Conservation (phyloP, 2,797 vertebrate genomes). For the Odontamblyopus rebecca region DNA sequence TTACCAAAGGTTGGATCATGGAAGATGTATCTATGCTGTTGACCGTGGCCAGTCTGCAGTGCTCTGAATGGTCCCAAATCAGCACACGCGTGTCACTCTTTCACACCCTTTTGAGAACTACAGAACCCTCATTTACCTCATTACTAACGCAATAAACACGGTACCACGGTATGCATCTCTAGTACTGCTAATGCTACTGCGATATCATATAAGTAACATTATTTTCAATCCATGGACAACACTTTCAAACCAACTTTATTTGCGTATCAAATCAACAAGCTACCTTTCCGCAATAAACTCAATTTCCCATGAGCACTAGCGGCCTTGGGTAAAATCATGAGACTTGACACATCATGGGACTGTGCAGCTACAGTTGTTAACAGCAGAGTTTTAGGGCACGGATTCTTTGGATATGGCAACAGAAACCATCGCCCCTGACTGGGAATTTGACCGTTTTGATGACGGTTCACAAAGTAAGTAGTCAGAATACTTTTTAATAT, state of each 20-base stretch:
- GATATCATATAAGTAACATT: neutral
- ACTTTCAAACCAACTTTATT: neutral
- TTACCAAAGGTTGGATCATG: slow-evolving; percentile 44
- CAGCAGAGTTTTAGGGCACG: slow-evolving; percentile 18
- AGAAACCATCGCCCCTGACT: slow-evolving; percentile 89
- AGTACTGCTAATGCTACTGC: neutral
- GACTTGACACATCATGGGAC: slow-evolving; percentile 73
- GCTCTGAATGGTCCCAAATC: slow-evolving; percentile 34
- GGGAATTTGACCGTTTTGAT: slow-evolving; percentile 97
- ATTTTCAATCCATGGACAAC: neutral
- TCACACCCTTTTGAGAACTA: slow-evolving; percentile 6
- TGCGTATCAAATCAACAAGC: neutral
- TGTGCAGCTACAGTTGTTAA: slow-evolving; percentile 21
- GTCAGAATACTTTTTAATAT: neutral
- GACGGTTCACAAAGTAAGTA: slow-evolving; percentile 95
- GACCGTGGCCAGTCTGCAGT: slow-evolving; percentile 26
- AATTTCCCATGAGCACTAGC: slow-evolving; percentile 67
- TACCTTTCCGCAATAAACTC: slow-evolving; percentile 46
- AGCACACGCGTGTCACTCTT: slow-evolving; percentile 10
- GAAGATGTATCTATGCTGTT: slow-evolving; percentile 25
- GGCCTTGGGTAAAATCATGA: slow-evolving; percentile 62
- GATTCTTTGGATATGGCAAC: slow-evolving; percentile 71
- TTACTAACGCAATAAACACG: neutral
- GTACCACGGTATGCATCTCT: neutral
- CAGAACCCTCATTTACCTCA: neutral